Percentiles rank a stretch among this genome's conserved stretches.
Conservation (phyloP, 1,140 invertebrate species). For the Rhynchophorus ferrugineus region DNA sequence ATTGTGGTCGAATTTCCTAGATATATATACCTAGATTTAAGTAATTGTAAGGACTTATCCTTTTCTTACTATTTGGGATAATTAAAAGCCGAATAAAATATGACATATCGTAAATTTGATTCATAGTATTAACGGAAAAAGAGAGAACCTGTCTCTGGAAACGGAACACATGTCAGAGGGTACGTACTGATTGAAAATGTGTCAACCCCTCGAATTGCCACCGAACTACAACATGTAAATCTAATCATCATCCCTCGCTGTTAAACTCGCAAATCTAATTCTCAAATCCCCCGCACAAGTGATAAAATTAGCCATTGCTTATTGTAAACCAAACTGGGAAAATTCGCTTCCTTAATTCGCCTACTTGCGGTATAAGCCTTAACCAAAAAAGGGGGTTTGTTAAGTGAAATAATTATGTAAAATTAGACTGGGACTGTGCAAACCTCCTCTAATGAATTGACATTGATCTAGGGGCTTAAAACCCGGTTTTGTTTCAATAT, state of each 20-base stretch:
- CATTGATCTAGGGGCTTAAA: slow-evolving; percentile 37
- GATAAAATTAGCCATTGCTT: slow-evolving; percentile 43
- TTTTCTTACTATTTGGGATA: too few species aligned
- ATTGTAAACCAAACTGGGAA: slow-evolving; percentile 45
- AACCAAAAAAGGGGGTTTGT: slow-evolving; percentile 8
- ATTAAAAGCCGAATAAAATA: too few species aligned
- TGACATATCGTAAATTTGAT: too few species aligned
- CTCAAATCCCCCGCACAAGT: slow-evolving; percentile 34
- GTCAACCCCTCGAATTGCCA: slow-evolving; percentile 23
- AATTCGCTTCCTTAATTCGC: slow-evolving; percentile 40
- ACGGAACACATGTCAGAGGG: too few species aligned
- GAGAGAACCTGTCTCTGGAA: too few species aligned
- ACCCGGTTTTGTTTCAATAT: slow-evolving; percentile 35
- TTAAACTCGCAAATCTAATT: slow-evolving; percentile 42
- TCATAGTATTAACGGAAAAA: too few species aligned
- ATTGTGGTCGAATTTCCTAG: too few species aligned
- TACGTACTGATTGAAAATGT: slow-evolving; percentile 33
- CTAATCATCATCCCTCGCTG: slow-evolving; percentile 39
- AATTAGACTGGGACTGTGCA: slow-evolving; percentile 31
- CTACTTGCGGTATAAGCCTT: slow-evolving; percentile 31
- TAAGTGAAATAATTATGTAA: slow-evolving; percentile 40
- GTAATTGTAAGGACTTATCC: too few species aligned
- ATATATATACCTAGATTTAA: too few species aligned
- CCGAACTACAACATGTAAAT: slow-evolving; percentile 39
- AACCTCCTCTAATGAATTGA: slow-evolving; percentile 38